phyloP scores from a whole-genome alignment of 1,140 invertebrate species.

The Rhizoglyphus robini region DNA sequence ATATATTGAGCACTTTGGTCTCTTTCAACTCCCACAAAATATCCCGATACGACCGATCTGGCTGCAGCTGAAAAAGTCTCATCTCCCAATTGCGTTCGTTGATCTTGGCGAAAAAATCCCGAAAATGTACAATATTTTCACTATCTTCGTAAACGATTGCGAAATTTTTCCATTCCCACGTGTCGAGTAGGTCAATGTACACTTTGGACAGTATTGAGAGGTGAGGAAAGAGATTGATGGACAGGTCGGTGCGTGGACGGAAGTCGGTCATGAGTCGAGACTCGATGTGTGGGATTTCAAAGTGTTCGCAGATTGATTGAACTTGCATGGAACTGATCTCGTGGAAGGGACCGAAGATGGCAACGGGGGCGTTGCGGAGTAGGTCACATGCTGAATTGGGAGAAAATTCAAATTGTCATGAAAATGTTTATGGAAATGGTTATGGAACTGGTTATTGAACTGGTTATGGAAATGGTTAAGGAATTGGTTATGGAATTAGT shows the following conservation, averaged over 20 bases:
- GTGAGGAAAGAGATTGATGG: conserved; percentile 70
- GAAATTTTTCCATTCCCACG: conserved; percentile 78
- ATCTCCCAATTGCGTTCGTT: conserved; percentile 24
- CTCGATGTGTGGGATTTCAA: conserved; percentile 87
- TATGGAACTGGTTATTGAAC: too few relatives aligned
- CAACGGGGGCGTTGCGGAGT: conserved; percentile 68
- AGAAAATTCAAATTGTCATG: too few relatives aligned
- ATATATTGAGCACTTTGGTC: conserved; percentile 18
- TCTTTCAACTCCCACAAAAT: conserved; percentile 29
- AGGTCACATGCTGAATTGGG: conserved; percentile 15
- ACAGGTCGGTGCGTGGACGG: conserved; percentile 60
- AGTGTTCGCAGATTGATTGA: conserved; percentile 86
- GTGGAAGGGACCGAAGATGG: conserved; percentile 82
- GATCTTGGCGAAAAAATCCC: conserved; percentile 28
- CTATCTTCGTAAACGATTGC: conserved; percentile 88
- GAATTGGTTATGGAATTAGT: too few relatives aligned
- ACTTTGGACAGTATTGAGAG: conserved; percentile 61
- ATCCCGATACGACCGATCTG: conserved; percentile 27
- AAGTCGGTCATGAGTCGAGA: conserved; percentile 78
- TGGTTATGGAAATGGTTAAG: too few relatives aligned
- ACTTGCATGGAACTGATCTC: conserved; percentile 76
- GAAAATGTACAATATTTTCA: conserved; percentile 45
- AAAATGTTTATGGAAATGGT: too few relatives aligned
- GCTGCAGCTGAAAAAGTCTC: conserved; percentile 26
- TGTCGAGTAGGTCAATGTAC: conserved; percentile 70